A percentile compares a stretch with the other conserved stretches of the same genome.
Conservation (phyloP, 2,888 invertebrate species). For the Andrena marginata region DNA sequence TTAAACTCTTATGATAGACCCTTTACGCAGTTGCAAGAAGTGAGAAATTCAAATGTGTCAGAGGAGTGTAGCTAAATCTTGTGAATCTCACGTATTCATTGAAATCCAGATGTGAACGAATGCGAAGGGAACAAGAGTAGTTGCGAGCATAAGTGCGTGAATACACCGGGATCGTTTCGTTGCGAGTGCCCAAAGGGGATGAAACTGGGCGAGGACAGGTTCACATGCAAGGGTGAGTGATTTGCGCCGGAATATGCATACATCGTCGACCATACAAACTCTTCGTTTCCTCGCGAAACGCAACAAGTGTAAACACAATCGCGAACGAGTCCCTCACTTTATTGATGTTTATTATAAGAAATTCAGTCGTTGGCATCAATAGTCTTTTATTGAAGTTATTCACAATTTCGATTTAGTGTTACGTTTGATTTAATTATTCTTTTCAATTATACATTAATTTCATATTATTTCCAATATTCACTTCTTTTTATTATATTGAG, state of each 20-base stretch:
- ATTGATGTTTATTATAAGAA: neutral
- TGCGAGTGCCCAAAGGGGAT: constrained; percentile 84
- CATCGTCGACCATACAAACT: neutral
- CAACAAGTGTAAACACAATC: constrained; percentile 36
- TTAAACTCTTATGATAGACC: neutral
- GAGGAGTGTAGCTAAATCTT: constrained; percentile 27
- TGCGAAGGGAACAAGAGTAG: constrained; percentile 77
- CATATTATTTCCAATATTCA: neutral
- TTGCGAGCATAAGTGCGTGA: constrained; percentile 87
- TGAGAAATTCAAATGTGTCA: neutral
- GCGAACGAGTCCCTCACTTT: neutral
- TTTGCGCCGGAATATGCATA: constrained; percentile 26
- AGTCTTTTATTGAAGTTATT: neutral
- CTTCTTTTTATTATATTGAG: neutral
- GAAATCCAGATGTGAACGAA: constrained; percentile 77
- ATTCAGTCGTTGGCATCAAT: neutral
- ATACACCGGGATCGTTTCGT: constrained; percentile 88
- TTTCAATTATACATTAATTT: neutral
- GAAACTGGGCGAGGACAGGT: constrained; percentile 77
- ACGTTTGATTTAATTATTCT: constrained; percentile 1
- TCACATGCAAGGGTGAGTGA: constrained; percentile 78
- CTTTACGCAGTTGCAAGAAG: neutral
- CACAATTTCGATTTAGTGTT: neutral
- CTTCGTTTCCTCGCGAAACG: constrained; percentile 9
- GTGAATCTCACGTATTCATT: constrained; percentile 40